Evolutionary conservation across 2,113 vertebrate species (phyloP).

Genomic region (Poecile atricapillus): DNA sequence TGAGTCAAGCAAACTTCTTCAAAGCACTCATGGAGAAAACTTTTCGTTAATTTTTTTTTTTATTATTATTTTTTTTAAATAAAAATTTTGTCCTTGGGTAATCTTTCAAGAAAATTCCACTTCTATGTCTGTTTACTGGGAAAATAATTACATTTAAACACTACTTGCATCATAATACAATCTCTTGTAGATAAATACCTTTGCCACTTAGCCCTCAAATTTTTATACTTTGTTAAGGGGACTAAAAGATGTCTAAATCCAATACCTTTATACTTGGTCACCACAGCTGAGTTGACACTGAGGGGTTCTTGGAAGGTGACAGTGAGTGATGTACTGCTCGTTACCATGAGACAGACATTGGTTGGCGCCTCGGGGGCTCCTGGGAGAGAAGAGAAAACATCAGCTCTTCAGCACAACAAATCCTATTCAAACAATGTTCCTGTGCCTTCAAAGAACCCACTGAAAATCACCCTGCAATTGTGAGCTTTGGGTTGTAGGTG

Average conservation of each 20-base stretch:
- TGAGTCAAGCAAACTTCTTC: constrained; percentile 32
- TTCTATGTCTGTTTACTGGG: neutral
- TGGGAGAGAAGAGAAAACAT: constrained; percentile 76
- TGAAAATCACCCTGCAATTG: constrained; percentile 58
- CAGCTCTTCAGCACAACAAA: constrained; percentile 74
- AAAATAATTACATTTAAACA: neutral
- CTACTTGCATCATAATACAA: neutral
- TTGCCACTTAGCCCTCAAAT: neutral
- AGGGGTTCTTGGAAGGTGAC: constrained; percentile 95
- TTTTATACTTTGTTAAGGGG: neutral
- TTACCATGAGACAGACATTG: constrained; percentile 87
- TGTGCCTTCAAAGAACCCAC: constrained; percentile 60
- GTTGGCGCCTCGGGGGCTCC: constrained; percentile 88
- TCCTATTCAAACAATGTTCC: constrained; percentile 68
- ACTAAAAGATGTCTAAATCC: constrained; percentile 3
- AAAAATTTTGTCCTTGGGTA: neutral
- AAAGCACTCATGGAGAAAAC: constrained; percentile 41
- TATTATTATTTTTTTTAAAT: neutral
- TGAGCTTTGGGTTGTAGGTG: constrained; percentile 58
- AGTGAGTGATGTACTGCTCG: constrained; percentile 87
- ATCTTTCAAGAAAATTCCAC: neutral
- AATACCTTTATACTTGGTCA: constrained; percentile 95
- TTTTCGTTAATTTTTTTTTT: constrained; percentile 15
- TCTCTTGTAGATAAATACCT: neutral
- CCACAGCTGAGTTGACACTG: constrained; percentile 88